Conservation (phyloP, 2,888 invertebrate genomes). For the Diaphora mendica region DNA sequence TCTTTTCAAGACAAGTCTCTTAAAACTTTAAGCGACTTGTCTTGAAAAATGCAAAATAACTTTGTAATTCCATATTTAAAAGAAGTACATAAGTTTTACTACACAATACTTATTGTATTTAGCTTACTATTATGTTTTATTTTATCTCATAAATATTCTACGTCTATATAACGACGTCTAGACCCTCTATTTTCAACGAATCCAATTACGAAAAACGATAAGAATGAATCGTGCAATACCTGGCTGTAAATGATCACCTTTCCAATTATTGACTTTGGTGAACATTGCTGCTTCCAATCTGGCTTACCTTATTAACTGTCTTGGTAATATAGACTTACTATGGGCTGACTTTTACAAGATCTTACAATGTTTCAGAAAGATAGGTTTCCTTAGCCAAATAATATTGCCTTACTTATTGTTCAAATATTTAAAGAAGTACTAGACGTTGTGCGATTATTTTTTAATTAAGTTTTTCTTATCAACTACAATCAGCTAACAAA, state of each 20-base stretch:
- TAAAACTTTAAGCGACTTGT: not conserved
- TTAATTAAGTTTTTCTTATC: conserved; percentile 24
- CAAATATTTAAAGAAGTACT: no score
- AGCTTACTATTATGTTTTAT: not conserved
- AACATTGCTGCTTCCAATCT: conserved; percentile 1
- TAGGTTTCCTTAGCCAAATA: no score
- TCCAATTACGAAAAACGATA: conserved; percentile 1
- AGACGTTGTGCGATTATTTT: no score
- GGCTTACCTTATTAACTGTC: not conserved
- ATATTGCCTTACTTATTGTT: no score
- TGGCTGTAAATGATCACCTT: not conserved
- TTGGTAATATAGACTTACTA: not conserved
- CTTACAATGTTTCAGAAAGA: not conserved
- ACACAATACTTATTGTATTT: not conserved
- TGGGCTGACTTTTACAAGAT: not conserved
- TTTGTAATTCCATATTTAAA: not conserved
- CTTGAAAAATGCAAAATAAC: not conserved
- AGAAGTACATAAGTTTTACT: not conserved
- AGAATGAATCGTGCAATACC: not conserved
- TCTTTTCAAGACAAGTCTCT: no score
- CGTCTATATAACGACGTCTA: not conserved
- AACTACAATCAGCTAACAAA: conserved; percentile 29
- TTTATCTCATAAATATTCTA: not conserved
- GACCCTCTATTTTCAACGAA: not conserved
- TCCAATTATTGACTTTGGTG: conserved; percentile 1